phyloP scores from a whole-genome alignment of 2,113 vertebrate species.

The Megaceryle maxima region DNA sequence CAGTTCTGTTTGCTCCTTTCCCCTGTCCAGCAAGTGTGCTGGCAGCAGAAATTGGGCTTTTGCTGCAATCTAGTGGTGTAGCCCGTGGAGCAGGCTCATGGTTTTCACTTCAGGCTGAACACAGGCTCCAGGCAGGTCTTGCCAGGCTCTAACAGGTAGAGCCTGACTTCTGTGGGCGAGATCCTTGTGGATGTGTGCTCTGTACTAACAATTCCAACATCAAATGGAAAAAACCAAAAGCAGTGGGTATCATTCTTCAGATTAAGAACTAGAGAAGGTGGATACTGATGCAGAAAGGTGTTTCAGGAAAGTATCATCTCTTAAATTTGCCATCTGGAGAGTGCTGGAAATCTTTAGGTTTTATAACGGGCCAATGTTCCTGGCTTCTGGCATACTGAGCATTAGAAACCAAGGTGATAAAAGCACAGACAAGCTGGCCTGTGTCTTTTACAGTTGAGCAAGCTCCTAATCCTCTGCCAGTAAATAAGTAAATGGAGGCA shows the following conservation, averaged over 20 bases:
- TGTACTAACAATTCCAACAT: neutral
- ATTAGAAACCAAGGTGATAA: neutral
- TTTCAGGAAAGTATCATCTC: neutral
- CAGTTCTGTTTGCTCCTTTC: neutral
- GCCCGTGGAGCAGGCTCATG: neutral
- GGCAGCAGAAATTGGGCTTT: neutral
- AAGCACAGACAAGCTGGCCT: neutral
- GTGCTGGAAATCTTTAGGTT: neutral
- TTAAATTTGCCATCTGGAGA: neutral
- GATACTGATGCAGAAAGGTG: neutral
- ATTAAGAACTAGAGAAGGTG: neutral
- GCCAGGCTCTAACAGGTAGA: neutral
- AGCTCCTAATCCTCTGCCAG: neutral
- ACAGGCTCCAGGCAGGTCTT: neutral
- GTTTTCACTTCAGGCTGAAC: neutral
- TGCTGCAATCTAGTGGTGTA: slow-evolving; percentile 68
- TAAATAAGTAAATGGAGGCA: neutral
- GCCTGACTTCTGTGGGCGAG: neutral
- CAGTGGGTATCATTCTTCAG: neutral
- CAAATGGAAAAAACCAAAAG: neutral
- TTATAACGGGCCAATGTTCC: neutral
- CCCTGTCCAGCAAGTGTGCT: fast-evolving
- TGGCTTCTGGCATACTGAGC: neutral
- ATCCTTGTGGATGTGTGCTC: fast-evolving
- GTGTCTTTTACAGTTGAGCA: neutral